Percentiles rank a stretch among this genome's conserved stretches.
Evolutionary conservation across 2,797 vertebrate species (phyloP).

Genomic region (Sebastes diploproa): DNA sequence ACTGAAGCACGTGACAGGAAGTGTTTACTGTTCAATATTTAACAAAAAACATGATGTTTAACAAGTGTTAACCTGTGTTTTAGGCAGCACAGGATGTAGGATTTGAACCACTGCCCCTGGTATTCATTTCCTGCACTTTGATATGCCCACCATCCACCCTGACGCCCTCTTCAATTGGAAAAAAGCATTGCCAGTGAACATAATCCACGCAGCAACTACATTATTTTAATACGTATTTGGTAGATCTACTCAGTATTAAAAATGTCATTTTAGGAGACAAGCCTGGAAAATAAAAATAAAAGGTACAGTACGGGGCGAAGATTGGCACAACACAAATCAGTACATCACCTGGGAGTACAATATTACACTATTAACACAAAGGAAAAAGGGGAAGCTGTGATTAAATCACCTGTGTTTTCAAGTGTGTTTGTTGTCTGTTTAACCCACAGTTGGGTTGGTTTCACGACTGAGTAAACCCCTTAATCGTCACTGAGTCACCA

Average conservation of each 20-base stretch:
- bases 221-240: background rate
- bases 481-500: background rate
- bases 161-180: background rate
- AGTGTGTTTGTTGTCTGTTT: background rate
- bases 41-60: background rate
- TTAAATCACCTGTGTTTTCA: background rate
- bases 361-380: background rate
- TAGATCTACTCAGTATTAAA: background rate
- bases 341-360: background rate
- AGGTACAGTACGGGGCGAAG: background rate
- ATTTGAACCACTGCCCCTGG: background rate
- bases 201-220: background rate
- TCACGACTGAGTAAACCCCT: background rate
- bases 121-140: background rate
- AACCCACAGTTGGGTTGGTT: background rate
- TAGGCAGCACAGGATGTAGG: background rate
- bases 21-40: background rate
- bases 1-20: background rate
- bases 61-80: background rate
- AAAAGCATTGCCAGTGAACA: background rate
- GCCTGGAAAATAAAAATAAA: background rate
- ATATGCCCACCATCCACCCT: background rate
- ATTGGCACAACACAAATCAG: background rate
- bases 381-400: background rate
- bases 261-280: background rate